Evolutionary conservation across 2,113 vertebrate genomes (phyloP), one percentile per base, ranked within the genome.

Genomic region (Balaenoptera acutorostrata): DNA sequence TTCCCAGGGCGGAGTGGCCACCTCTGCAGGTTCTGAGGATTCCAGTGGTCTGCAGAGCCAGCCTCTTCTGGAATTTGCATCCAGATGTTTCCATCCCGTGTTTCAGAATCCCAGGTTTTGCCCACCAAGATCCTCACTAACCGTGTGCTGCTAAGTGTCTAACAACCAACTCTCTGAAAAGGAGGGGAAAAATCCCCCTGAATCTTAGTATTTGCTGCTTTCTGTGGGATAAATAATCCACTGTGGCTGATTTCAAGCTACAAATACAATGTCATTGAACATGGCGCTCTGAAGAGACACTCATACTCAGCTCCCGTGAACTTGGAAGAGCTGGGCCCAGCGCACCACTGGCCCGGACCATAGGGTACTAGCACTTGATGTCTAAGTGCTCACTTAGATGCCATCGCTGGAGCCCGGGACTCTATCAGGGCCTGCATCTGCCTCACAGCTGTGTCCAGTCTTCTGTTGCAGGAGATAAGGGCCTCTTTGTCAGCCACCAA

Each of bases 101-200:
- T 69, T 88, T 91, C 85, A 93, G 82, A 81, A 78, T 84, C n/a
- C 13, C 31, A 85, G 36, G 36, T 6, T 88, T 64, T 93, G 57
- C 49, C 49, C 85, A 41, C 20, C 44, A 66, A 68, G 23, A 6
- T 44, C 13, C 69, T 87, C 41, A 61, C 4, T 25, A 68, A 57
- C 18, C 8, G 1, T 55, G 17, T 41, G 20, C 6, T 55, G 15
- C 1, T 41, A 77, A 46, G 20, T 46, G 27, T 93, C 80, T 75
- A 75, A 69, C 29, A 86, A 52, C 3, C 36, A 88, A 14, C n/a
- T 93, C 25, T 93, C 66, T 82, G 72, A 75, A 52, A 71, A 59
- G 11, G 17, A 64, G 23, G 17, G 33, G 8, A 36, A 66, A 81
- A 44, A 27, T 61, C 3, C 14, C 41, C 41, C 68, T 31, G 27